Evolutionary conservation across 2,797 vertebrate genomes (phyloP).

Genomic region (Chiropotes sagulatus): DNA sequence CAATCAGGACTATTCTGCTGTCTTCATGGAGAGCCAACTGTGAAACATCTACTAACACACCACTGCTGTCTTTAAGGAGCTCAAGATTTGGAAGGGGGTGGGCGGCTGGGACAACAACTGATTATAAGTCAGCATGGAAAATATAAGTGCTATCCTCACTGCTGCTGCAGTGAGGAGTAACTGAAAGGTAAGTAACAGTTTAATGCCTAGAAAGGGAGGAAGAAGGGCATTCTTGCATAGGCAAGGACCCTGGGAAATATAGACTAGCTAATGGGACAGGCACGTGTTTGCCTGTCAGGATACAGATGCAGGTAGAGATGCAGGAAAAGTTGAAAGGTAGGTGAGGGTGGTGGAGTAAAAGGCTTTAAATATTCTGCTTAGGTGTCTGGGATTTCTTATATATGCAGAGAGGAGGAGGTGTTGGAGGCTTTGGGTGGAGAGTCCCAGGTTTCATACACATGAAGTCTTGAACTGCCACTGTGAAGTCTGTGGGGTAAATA

Average conservation of each 20-base stretch:
- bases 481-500: neutral
- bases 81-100: neutral
- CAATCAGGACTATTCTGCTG: neutral
- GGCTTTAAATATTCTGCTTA: neutral
- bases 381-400: neutral
- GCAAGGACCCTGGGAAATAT: neutral
- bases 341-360: neutral
- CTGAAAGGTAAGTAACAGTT: neutral
- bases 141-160: neutral
- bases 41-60: neutral
- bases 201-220: neutral
- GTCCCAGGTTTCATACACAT: neutral
- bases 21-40: neutral
- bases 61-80: neutral
- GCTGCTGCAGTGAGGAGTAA: neutral
- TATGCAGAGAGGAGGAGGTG: neutral
- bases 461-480: neutral
- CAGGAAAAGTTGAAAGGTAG: neutral
- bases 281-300: neutral
- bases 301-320: neutral
- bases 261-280: neutral
- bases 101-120: neutral
- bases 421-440: neutral
- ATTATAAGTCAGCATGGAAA: neutral
- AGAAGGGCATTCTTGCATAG: neutral